A percentile compares a stretch with the other conserved stretches of the same genome.
phyloP scores from a whole-genome alignment of 2,888 invertebrate species.

The Netelia inedita region DNA sequence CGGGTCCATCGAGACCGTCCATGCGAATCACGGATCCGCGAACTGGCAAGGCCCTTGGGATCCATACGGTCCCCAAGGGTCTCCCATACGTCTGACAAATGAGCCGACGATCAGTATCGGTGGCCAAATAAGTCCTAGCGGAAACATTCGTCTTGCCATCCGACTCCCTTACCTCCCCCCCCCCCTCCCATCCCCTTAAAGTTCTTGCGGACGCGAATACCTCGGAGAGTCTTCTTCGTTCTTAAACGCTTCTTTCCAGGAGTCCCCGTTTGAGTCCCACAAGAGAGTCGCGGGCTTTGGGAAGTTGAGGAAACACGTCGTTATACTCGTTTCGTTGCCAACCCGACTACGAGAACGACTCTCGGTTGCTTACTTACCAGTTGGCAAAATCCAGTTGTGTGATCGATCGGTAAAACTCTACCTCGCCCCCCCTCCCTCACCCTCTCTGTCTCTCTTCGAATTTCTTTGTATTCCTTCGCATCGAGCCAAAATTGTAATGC shows the following conservation, averaged over 20 bases:
- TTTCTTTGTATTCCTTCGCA: too few relatives aligned
- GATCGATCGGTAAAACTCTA: too few relatives aligned
- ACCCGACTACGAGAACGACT: not conserved
- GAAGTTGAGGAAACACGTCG: not conserved
- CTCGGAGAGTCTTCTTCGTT: not conserved
- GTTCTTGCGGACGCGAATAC: not conserved
- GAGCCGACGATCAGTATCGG: conserved; percentile 62
- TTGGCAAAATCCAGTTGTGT: too few relatives aligned
- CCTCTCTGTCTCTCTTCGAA: too few relatives aligned
- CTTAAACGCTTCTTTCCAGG: not conserved
- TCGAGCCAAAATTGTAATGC: too few relatives aligned
- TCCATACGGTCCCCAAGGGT: conserved; percentile 41
- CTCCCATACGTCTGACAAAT: conserved; percentile 62
- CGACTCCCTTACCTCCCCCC: conserved; percentile 19
- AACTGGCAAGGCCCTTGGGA: conserved; percentile 33
- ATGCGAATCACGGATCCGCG: conserved; percentile 49
- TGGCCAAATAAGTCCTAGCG: conserved; percentile 69
- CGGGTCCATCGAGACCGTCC: not conserved
- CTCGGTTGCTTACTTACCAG: too few relatives aligned
- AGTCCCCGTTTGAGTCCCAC: not conserved
- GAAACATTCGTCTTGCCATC: conserved; percentile 59
- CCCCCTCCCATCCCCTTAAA: too few relatives aligned
- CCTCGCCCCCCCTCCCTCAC: too few relatives aligned
- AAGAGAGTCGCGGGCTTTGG: not conserved
- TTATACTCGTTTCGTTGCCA: not conserved